Evolutionary conservation across 2,888 invertebrate genomes (phyloP), one percentile per base, ranked within the genome.

Genomic region (Fabriciana adippe): DNA sequence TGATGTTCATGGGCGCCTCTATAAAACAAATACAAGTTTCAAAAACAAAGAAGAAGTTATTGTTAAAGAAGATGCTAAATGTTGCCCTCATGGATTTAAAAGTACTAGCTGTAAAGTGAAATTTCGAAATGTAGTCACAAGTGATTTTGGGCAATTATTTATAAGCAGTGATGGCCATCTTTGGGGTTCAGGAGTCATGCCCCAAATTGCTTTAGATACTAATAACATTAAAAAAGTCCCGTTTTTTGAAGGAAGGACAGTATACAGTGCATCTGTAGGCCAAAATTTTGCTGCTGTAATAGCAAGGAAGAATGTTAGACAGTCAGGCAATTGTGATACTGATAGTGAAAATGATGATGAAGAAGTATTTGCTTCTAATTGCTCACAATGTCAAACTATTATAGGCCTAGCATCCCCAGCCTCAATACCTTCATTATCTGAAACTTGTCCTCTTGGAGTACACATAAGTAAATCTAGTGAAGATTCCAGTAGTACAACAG

Each of bases 261-360:
- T 97, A 26, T 93, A 95, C 61, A 94, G 95, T 80, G 93, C 96
- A 55, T 94, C 94, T 11, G 95, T 97, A 67, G 97, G 97, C 6
- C 93, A 93, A 68, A 95, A 96, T 79, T 97, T 95, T 93, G 97
- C 95, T 81, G 95, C 95, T 79, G 95, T 95, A 60, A 93, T 96
- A 77, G 94, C 94, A n/a, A 93, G 94, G 72, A 95, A 95, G 82
- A 93, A 93, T 82, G 93, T 93, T 14, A 89, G 85, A 74, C 81
- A 81, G 68, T 90, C 90, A 61, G 87, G 87, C 3, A 90, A 90
- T 74, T 93, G 93, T 80, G 95, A 95, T 75, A 94, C 94, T 53
- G 94, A 94, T 68, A 92, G 94, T 80, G 94, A 95, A 71, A 90
- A 90, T 86, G 93, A 93, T 79, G 93, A 93, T 79, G 94, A 94